phyloP scores from a whole-genome alignment of 2,888 invertebrate genomes.

The Caenorhabditis becei region DNA sequence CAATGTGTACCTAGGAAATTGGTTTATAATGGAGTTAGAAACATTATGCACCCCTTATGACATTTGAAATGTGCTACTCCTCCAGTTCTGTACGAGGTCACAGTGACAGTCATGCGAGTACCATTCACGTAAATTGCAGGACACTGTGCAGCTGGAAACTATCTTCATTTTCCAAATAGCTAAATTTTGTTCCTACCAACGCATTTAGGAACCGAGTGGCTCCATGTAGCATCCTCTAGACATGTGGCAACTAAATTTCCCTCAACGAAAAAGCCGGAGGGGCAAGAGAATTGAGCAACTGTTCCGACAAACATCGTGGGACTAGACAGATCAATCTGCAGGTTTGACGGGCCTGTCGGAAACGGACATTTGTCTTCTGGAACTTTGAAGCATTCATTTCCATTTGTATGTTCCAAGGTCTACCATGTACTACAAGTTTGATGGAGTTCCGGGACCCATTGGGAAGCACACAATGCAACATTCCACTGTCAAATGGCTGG shows the following conservation, averaged over 20 bases:
- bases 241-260: constrained; percentile 86
- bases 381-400: background rate
- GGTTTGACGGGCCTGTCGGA: constrained; percentile 64
- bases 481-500: constrained; percentile 89
- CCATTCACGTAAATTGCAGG: constrained; percentile 74
- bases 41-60: constrained; percentile 79
- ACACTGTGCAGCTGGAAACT: constrained; percentile 75
- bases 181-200: constrained; percentile 85
- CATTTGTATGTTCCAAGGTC: background rate
- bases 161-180: background rate
- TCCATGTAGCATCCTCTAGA: constrained; percentile 94
- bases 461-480: constrained; percentile 91
- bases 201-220: constrained; percentile 93
- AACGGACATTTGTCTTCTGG: constrained; percentile 74
- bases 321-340: constrained; percentile 70
- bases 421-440: constrained; percentile 70
- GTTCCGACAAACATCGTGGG: constrained; percentile 72
- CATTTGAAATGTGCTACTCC: constrained; percentile 85
- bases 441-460: constrained; percentile 85
- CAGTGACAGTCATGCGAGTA: constrained; percentile 67
- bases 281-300: constrained; percentile 79
- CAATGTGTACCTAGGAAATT: constrained; percentile 62
- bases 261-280: constrained; percentile 69
- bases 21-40: background rate
- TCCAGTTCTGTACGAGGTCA: constrained; percentile 82